Evolutionary conservation across 2,113 vertebrate genomes (phyloP).

Genomic region (Gnathonemus longibarbis): DNA sequence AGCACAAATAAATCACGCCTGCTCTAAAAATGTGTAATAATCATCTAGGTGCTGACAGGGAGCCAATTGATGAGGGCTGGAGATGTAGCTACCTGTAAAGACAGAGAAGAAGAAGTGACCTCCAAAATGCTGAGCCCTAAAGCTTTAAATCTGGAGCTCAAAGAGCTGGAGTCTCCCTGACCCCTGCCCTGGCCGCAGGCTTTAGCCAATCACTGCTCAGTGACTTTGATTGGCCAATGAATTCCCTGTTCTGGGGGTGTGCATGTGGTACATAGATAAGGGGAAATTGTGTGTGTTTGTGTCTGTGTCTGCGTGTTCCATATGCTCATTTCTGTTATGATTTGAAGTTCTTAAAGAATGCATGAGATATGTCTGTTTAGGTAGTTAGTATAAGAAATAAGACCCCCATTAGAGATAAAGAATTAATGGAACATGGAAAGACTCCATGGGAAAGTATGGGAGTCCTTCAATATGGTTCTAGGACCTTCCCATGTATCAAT

Average conservation of each 20-base stretch:
- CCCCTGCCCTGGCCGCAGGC: conserved; percentile 2
- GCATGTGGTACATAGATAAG: not conserved
- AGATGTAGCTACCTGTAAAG: not conserved
- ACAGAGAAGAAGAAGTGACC: not conserved
- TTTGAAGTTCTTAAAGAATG: not conserved
- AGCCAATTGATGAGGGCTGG: not conserved
- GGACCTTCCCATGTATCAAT: not conserved
- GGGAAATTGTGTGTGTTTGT: not conserved
- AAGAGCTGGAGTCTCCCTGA: not conserved
- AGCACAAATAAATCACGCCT: not conserved
- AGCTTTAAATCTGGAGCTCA: not conserved
- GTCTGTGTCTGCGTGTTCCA: not conserved
- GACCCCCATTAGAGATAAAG: not conserved
- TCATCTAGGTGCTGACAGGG: not conserved
- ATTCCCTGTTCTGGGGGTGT: conserved; percentile 18
- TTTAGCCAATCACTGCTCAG: conserved; percentile 33
- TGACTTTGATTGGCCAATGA: conserved; percentile 39
- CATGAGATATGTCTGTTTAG: not conserved
- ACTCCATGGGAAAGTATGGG: not conserved
- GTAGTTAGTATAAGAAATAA: not conserved
- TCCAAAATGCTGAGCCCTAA: not conserved
- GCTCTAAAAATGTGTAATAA: not conserved
- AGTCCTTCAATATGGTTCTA: not conserved
- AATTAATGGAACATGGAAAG: not conserved
- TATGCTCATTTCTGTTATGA: not conserved